phyloP scores from a whole-genome alignment of 2,888 invertebrate genomes.

The Halictus quadricinctus region DNA sequence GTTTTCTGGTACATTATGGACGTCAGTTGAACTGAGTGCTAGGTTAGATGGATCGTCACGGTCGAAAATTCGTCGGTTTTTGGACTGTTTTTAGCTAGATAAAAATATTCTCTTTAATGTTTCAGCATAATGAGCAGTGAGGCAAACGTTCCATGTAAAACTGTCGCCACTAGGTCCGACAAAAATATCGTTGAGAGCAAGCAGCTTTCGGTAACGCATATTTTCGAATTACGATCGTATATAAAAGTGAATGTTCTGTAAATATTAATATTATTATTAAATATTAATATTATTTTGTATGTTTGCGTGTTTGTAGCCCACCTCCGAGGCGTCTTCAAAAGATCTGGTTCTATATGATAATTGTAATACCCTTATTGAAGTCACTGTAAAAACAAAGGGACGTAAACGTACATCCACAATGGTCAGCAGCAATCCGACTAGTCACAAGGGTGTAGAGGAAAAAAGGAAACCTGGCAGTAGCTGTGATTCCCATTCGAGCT shows the following conservation, averaged over 20 bases:
- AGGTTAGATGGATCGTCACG: constrained; percentile 34
- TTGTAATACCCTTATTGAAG: constrained; percentile 67
- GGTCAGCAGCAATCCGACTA: constrained; percentile 60
- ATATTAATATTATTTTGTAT: not conserved
- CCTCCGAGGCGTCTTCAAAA: constrained; percentile 41
- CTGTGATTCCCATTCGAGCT: constrained; percentile 51
- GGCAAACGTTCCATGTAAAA: constrained; percentile 55
- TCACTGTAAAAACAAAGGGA: constrained; percentile 69
- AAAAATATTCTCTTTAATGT: constrained; percentile 18
- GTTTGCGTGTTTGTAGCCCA: constrained; percentile 44
- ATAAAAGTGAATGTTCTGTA: not conserved
- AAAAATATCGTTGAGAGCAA: constrained; percentile 62
- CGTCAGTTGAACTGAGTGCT: not conserved
- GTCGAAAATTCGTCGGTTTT: not conserved
- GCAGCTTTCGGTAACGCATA: constrained; percentile 58
- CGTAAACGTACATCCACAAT: constrained; percentile 68
- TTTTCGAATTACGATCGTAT: not conserved
- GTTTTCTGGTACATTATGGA: constrained; percentile 14
- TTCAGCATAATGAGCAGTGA: constrained; percentile 70
- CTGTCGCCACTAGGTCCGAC: constrained; percentile 50
- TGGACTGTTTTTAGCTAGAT: not conserved
- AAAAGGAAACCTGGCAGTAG: constrained; percentile 56
- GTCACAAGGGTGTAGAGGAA: constrained; percentile 60
- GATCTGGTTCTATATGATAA: constrained; percentile 60
- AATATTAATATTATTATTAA: not conserved